Base-by-base conservation (phyloP, 2,797 vertebrate species). In the Dermochelys coriacea region DNA sequence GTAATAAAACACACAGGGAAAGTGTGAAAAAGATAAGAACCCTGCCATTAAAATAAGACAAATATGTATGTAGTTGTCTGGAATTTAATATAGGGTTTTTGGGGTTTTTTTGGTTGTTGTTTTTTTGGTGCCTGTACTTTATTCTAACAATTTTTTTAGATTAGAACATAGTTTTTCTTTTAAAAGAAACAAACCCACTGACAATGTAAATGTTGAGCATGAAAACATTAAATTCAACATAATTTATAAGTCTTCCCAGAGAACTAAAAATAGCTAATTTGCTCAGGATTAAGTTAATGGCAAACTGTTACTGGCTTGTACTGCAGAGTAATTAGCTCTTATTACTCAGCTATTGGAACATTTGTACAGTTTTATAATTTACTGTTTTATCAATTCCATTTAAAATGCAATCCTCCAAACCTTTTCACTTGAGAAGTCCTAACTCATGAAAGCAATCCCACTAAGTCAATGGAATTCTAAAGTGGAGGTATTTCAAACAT, bases 401-500 rank as follows among this genome's bases (percentile, higher is more conserved):
- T 55, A 84, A 87, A 90, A 90, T 19, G 21, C 74, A 51, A 29
- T 59, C 5, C 19, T 88, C 83, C 68, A 84, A 84, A 91, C n/a
- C 15, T 93, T 93, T 91, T 90, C 37, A 5, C 86, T 1, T 15
- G 75, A 85, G 14, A 45, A 87, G 15, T 82, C 95, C 82, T 93
- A 91, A 61, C 8, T 90, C 27, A 31, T 86, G 49, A 74, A 59
- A 64, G 16, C 19, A 64, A 64, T n/a, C 34, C 61, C 8, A n/a
- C 34, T 18, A n/a, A 61, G 34, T n/a, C 61, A n/a, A 64, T n/a
- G 61, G 61, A n/a, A 64, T 91, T 95, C 57, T 84, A 8, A 25
- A 85, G 49, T 78, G 55, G 31, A 84, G 49, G 37, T 90, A 82
- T 90, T 93, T 96, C 81, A 95, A 92, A 80, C 68, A 93, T 31